Percentiles rank a stretch among this genome's conserved stretches.
Evolutionary conservation across 2,888 invertebrate genomes (phyloP).

Genomic region (Heliconius sara): DNA sequence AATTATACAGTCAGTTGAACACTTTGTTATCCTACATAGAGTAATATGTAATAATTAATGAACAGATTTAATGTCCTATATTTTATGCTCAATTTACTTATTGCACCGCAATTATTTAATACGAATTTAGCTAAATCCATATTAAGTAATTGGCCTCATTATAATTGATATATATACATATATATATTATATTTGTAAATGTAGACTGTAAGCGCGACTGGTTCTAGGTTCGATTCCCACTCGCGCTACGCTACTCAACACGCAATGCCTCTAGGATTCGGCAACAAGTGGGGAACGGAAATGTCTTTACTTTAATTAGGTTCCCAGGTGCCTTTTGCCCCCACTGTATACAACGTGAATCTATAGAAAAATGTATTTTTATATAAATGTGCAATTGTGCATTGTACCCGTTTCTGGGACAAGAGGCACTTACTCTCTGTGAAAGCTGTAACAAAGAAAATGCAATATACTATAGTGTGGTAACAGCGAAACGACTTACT

Average conservation of each 20-base stretch:
- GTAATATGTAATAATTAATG: background rate
- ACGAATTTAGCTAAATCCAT: constrained; percentile 2
- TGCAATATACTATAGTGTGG: constrained; percentile 6
- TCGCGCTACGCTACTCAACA: too few species aligned
- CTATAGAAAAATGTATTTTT: too few species aligned
- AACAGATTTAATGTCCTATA: background rate
- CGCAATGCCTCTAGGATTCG: too few species aligned
- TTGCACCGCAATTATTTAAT: constrained; percentile 11
- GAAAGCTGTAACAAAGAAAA: constrained; percentile 24
- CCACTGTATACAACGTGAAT: too few species aligned
- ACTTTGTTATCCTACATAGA: background rate
- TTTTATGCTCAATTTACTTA: constrained; percentile 11
- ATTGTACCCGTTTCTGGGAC: constrained; percentile 20
- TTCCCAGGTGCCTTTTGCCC: too few species aligned
- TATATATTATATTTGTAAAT: background rate
- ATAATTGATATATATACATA: background rate
- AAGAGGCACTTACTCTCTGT: constrained; percentile 15
- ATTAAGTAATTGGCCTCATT: background rate
- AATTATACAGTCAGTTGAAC: background rate
- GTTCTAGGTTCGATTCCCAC: too few species aligned
- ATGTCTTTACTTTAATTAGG: too few species aligned
- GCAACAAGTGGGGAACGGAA: too few species aligned
- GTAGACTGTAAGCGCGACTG: background rate
- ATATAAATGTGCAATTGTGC: background rate
- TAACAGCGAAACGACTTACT: background rate